These are phyloP conservation scores for Chaetodon trifascialis DNA, from an alignment of 2,113 vertebrate genomes.

Conservation along the genomic window DNA sequence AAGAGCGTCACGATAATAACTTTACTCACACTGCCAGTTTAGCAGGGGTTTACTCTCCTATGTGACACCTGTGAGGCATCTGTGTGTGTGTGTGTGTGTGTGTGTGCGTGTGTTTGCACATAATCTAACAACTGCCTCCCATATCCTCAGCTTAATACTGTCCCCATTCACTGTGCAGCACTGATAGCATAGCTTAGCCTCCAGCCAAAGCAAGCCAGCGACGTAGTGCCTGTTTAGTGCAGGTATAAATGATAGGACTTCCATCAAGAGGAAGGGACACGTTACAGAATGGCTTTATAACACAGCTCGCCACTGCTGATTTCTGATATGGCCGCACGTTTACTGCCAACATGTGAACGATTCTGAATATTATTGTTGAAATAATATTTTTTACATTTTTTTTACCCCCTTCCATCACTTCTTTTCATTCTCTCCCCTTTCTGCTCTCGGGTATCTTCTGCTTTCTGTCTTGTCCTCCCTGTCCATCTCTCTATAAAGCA, in stretches of 20 bases:
- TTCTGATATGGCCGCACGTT: conserved; percentile 30
- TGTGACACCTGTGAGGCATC: conserved; percentile 41
- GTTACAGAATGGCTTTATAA: conserved; percentile 39
- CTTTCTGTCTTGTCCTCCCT: background rate
- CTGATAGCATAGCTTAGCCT: conserved; percentile 72
- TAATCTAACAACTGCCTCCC: conserved; percentile 57
- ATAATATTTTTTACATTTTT: conserved; percentile 15
- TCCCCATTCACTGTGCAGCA: conserved; percentile 57
- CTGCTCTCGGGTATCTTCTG: background rate
- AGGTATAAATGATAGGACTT: conserved; percentile 51
- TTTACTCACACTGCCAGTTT: conserved; percentile 45
- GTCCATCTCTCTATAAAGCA: conserved; percentile 84
- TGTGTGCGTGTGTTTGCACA: conserved; percentile 41
- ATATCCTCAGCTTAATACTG: conserved; percentile 59
- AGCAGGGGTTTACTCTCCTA: conserved; percentile 36
- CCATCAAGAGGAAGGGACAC: conserved; percentile 54
- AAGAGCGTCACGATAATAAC: conserved; percentile 56
- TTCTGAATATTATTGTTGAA: conserved; percentile 47
- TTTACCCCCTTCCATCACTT: background rate
- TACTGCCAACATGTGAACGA: conserved; percentile 26
- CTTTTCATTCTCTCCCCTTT: background rate
- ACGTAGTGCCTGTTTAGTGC: conserved; percentile 32
- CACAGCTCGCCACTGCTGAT: conserved; percentile 47
- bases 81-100: background rate
- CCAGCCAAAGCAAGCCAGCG: conserved; percentile 54